A percentile compares a stretch with the other conserved stretches of the same genome.
Evolutionary conservation across 1,140 invertebrate species (phyloP).

Genomic region (Babylonia areolata): DNA sequence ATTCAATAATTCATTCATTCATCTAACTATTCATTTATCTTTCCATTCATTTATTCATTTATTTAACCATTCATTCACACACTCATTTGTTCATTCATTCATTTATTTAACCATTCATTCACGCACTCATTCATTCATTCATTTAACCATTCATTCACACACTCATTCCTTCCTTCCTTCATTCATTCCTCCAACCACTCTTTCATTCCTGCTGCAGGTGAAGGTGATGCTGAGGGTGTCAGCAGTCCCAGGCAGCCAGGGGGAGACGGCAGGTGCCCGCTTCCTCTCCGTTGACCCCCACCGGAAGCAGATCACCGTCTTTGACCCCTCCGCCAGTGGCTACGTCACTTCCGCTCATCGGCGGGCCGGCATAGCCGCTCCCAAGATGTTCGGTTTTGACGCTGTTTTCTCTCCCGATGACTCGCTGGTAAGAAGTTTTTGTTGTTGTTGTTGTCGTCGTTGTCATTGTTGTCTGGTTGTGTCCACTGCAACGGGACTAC

Average conservation of each 20-base stretch:
- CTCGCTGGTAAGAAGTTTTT: constrained; percentile 84
- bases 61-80: neutral
- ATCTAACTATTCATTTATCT: too few relatives aligned
- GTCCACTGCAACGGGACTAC: too few relatives aligned
- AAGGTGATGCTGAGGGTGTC: constrained; percentile 89
- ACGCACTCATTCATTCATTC: too few relatives aligned
- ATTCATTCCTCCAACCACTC: too few relatives aligned
- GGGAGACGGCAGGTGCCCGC: constrained; percentile 74
- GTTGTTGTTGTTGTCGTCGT: too few relatives aligned
- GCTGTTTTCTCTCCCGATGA: constrained; percentile 94
- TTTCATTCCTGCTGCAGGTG: constrained; percentile 80
- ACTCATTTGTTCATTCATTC: neutral
- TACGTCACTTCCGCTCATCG: constrained; percentile 81
- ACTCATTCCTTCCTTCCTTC: neutral
- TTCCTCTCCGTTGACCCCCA: constrained; percentile 90
- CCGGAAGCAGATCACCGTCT: constrained; percentile 92
- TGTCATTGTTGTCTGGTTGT: too few relatives aligned
- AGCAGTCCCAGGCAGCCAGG: constrained; percentile 71
- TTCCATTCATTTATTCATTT: neutral
- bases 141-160: neutral
- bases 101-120: too few relatives aligned
- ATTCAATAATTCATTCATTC: too few relatives aligned
- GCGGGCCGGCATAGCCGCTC: constrained; percentile 87
- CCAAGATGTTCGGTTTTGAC: constrained; percentile 98
- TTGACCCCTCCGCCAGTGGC: constrained; percentile 81